These are phyloP conservation scores for Stenchaetothrips biformis DNA, from an alignment of 2,888 invertebrate species.

Conservation along the genomic window DNA sequence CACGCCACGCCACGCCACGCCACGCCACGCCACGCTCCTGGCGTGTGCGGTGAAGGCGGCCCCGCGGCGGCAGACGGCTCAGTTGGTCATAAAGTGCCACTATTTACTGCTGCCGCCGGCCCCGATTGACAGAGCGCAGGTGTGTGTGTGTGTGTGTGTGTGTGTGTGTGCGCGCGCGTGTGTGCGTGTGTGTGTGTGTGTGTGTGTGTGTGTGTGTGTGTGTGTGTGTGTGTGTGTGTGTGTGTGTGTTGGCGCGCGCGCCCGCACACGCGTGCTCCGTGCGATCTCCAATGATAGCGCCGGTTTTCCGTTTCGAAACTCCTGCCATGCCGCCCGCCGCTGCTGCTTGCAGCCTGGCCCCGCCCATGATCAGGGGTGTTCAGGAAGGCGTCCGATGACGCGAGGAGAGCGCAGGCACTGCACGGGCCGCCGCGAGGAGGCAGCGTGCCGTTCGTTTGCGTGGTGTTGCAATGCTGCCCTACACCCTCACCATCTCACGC, in stretches of 20 bases:
- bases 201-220: too few species aligned
- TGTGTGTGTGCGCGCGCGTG: neutral
- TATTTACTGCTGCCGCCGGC: conserved; percentile 1
- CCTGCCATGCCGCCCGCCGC: neutral
- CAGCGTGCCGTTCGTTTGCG: neutral
- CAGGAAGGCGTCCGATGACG: too few species aligned
- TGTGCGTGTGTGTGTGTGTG: neutral
- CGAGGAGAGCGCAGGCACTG: neutral
- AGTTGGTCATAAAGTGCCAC: neutral
- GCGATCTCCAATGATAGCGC: neutral
- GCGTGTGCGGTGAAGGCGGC: too few species aligned
- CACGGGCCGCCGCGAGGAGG: neutral
- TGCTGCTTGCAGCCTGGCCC: neutral
- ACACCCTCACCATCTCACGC: neutral
- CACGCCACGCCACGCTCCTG: too few species aligned
- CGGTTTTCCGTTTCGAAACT: conserved; percentile 1
- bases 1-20: too few species aligned
- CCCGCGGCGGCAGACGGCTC: too few species aligned
- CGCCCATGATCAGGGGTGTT: too few species aligned
- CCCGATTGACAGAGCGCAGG: neutral
- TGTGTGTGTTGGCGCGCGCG: neutral
- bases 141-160: neutral
- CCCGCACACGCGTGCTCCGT: neutral
- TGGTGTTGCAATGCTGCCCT: neutral
- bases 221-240: neutral